Base-by-base conservation (phyloP, 2,888 invertebrate species). In the Tubulanus polymorphus region DNA sequence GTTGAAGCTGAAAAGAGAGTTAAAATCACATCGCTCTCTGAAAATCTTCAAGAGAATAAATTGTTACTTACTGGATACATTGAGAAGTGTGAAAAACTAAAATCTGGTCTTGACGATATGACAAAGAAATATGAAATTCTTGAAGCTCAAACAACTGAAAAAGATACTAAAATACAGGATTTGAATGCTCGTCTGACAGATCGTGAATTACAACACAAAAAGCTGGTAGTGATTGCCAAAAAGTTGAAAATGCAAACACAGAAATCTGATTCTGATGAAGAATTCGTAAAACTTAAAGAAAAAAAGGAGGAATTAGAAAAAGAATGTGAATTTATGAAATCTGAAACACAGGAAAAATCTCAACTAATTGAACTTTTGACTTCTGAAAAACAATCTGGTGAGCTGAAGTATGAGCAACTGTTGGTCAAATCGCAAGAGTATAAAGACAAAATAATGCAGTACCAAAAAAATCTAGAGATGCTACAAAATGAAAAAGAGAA, bases 151-250 rank as follows among this genome's bases (percentile, higher is more conserved):
- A n/a, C n/a, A n/a, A n/a, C n/a, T n/a, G n/a, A n/a, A n/a, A n/a
- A n/a, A n/a, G n/a, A n/a, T n/a, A n/a, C n/a, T n/a, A n/a, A n/a
- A n/a, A n/a, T n/a, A n/a, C n/a, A n/a, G n/a, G n/a, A n/a, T n/a
- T n/a, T n/a, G n/a, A n/a, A n/a, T n/a, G n/a, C n/a, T n/a, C n/a
- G n/a, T n/a, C n/a, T n/a, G n/a, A n/a, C n/a, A n/a, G n/a, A n/a
- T n/a, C n/a, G n/a, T n/a, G n/a, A n/a, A n/a, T n/a, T n/a, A n/a
- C n/a, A n/a, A n/a, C n/a, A n/a, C 51, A 68, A 67, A 45, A 73
- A 71, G 55, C 71, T 70, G 20, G 49, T 72, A 29, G 73, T 71
- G 25, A 73, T 71, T 27, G 71, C 68, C 15, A 73, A 73, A 57
- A 73, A 72, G 57, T 57, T 72, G 6, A 73, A 73, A 46, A 61